Evolutionary conservation across 1,140 invertebrate genomes (phyloP).

Genomic region (Asobara japonica): DNA sequence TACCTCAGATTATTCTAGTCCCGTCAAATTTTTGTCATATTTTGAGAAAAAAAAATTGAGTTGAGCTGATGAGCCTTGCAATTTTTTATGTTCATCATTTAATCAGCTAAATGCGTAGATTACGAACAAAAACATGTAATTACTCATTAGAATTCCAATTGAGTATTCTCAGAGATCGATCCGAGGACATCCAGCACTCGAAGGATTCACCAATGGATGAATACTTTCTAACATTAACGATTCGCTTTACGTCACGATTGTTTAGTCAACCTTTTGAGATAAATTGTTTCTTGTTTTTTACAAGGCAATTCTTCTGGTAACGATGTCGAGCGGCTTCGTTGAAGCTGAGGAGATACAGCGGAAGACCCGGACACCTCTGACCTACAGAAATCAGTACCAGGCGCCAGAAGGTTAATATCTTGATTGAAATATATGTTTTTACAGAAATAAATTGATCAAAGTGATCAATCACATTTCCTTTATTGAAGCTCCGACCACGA

Average conservation of each 20-base stretch:
- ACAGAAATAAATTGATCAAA: background rate
- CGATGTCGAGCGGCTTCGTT: slow-evolving; percentile 42
- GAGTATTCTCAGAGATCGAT: slow-evolving; percentile 16
- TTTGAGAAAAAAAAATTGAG: too few relatives aligned
- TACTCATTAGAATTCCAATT: slow-evolving; percentile 2
- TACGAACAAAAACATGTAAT: background rate
- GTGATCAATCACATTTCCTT: slow-evolving; percentile 14
- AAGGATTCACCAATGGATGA: slow-evolving; percentile 16
- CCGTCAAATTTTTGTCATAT: too few relatives aligned
- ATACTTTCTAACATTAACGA: slow-evolving; percentile 30
- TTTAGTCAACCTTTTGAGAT: slow-evolving; percentile 22
- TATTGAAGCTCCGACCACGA: background rate
- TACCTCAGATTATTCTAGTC: too few relatives aligned
- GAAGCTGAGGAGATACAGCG: slow-evolving; percentile 41
- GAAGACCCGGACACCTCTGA: slow-evolving; percentile 40
- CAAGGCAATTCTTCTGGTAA: slow-evolving; percentile 48
- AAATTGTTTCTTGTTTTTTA: slow-evolving; percentile 19
- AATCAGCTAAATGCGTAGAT: background rate
- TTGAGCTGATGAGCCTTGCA: too few relatives aligned
- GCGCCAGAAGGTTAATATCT: slow-evolving; percentile 52
- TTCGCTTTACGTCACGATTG: slow-evolving; percentile 20
- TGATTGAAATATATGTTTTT: background rate
- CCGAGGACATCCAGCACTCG: slow-evolving; percentile 11
- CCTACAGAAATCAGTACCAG: slow-evolving; percentile 55
- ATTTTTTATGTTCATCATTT: background rate